Evolutionary conservation across 2,888 invertebrate species (phyloP), one percentile per base, ranked within the genome.

Genomic region (Empis livida): DNA sequence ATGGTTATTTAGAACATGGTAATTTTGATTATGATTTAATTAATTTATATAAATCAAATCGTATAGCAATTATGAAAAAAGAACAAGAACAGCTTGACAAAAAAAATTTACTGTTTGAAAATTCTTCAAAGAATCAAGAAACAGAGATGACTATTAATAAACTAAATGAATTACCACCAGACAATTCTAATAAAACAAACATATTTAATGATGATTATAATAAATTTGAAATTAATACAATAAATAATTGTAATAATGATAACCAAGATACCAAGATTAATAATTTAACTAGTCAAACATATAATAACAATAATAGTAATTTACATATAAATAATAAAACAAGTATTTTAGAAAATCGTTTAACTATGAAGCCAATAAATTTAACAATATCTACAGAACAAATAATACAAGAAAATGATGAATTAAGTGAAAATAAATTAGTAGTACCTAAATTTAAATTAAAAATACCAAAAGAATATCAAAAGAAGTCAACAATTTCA

Each of bases 371-470:
- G 3, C n/a, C 38, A 38, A 16, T 30, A 42, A 51, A 32, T 27
- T 10, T 23, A n/a, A 55, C 50, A 10, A 39, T 27, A 27, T 41
- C 42, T 30, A 27, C 48, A 35, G 20, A 30, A 31, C 44, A 30
- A 42, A 15, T 42, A 37, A 8, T 27, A 27, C 23, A 27, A 47
- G 44, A 42, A 43, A 40, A 45, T 14, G 9, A 32, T 13, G 9
- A 32, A 5, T 32, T 32, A 32, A 13, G n/a, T 35, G 43, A 46
- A 49, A 23, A 47, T 20, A 37, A 46, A 30, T 42, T 67, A 27
- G 59, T 66, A 66, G 79, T 80, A 53, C 82, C 80, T 56, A 83
- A 83, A 65, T 69, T 83, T 46, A 83, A 81, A 54, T 71, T 83
- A 20, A 77, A 81, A 63, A 74, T 79, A 54, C 78, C 79, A 42